Conservation (phyloP, 2,797 vertebrate species). For the Danio tinwini region DNA sequence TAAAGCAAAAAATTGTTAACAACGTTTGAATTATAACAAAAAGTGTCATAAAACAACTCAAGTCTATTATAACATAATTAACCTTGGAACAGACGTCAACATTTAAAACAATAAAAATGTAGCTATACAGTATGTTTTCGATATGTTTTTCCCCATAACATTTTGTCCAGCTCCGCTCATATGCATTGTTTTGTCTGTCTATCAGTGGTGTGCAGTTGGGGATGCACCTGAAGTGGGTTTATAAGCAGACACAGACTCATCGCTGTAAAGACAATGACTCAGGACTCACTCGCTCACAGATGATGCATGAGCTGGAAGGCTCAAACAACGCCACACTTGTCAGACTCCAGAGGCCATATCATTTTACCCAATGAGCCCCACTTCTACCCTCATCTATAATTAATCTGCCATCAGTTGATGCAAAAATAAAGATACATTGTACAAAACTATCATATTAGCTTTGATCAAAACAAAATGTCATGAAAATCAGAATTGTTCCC, state of each 20-base stretch:
- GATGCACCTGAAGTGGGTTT: constrained; percentile 5
- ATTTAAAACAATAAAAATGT: no score
- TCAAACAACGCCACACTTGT: constrained; percentile 64
- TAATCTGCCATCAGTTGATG: constrained; percentile 15
- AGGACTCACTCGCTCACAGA: constrained; percentile 49
- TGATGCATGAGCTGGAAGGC: constrained; percentile 61
- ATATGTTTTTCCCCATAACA: no score
- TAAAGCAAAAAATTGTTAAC: no score
- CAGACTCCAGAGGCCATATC: constrained; percentile 52
- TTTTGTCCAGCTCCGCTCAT: background rate
- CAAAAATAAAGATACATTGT: background rate
- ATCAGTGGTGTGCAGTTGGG: constrained; percentile 10
- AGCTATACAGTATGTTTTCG: no score
- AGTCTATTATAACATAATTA: no score
- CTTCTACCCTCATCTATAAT: constrained; percentile 21
- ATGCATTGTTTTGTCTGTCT: background rate
- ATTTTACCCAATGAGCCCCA: constrained; percentile 4
- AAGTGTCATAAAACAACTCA: no score
- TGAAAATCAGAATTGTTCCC: no score
- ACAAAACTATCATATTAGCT: constrained; percentile 1
- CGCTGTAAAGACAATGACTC: background rate
- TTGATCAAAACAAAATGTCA: constrained; percentile 1
- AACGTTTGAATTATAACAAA: no score
- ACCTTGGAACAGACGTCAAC: no score
- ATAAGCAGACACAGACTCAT: background rate